Base-by-base conservation (phyloP, 2,888 invertebrate genomes). In the Cheiracanthium punctorium region DNA sequence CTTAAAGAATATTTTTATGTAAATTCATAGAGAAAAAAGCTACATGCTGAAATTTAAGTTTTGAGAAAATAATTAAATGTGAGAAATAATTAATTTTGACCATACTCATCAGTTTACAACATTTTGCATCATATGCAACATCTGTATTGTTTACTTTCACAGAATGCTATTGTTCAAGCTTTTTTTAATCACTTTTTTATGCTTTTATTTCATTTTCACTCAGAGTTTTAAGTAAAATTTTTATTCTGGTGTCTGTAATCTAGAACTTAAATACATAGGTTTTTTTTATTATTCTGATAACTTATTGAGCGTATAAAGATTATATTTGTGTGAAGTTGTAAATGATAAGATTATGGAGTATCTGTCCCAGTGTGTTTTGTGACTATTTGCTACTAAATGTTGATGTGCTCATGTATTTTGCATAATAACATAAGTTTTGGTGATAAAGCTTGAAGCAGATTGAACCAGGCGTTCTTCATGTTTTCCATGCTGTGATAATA, bases 401-500 rank as follows among this genome's bases (percentile, higher is more conserved):
- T n/a, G 58, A 58, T 58, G 58, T 58, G 20, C 12, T 48, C 10
- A 58, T 24, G 24, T 24, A 5, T 58, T 58, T 41, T 29, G n/a
- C 28, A 17, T 28, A 71, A 71, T 75, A 75, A 75, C 58, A 75
- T 32, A 58, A 24, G 29, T 20, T 70, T 73, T 85, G 79, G 73
- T 80, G 77, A 77, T 85, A 85, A 79, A 85, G 79, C 79, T 74
- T 79, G 58, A 52, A 30, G 20, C n/a, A 64, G 30, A 58, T 74
- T 80, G 80, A 86, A 74, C 79, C 30, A 80, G 80, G 75, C 80
- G 76, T 80, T 86, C 86, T 86, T 86, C 86, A 80, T 80, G 80
- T 76, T 41, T 80, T 76, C 80, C 75, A 86, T 86, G 86, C 86
- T 86, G 86, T 86, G 86, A 86, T 86, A 86, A 70, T 86, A 86